A percentile compares a stretch with the other conserved stretches of the same genome.
Evolutionary conservation across 2,113 vertebrate genomes (phyloP).

Genomic region (Oncorhynchus nerka): DNA sequence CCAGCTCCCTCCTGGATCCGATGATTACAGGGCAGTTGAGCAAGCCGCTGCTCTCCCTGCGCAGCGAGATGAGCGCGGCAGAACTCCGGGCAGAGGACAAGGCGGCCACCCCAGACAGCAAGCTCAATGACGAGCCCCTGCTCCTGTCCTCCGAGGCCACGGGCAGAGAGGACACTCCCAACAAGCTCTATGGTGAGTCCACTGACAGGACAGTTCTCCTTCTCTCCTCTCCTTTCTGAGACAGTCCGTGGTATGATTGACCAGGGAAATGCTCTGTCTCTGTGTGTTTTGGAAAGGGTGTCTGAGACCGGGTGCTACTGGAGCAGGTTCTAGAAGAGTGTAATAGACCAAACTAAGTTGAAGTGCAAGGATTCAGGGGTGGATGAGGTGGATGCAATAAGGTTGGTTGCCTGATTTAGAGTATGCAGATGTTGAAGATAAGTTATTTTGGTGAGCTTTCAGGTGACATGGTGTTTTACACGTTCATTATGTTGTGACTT

Average conservation of each 20-base stretch:
- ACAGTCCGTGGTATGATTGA: not conserved
- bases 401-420: not conserved
- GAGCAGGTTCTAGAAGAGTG: slow-evolving; percentile 58
- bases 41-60: slow-evolving; percentile 96
- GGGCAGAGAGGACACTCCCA: slow-evolving; percentile 90
- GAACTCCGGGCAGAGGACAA: slow-evolving; percentile 95
- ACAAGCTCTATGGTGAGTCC: slow-evolving; percentile 96
- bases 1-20: slow-evolving; percentile 83
- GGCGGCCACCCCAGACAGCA: slow-evolving; percentile 92
- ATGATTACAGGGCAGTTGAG: slow-evolving; percentile 99
- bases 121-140: slow-evolving; percentile 92
- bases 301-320: slow-evolving; percentile 30
- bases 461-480: not conserved
- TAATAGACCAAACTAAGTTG: slow-evolving; percentile 48
- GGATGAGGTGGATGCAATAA: not conserved
- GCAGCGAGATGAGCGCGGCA: slow-evolving; percentile 94
- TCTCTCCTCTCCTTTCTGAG: no score
- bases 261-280: not conserved
- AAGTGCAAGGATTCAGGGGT: not conserved
- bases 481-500: not conserved
- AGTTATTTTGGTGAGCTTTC: not conserved
- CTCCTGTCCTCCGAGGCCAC: slow-evolving; percentile 88
- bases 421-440: not conserved
- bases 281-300: slow-evolving; percentile 11
- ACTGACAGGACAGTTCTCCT: no score